These are phyloP conservation scores for Ivindomyrus marchei DNA, from an alignment of 2,113 vertebrate genomes.

Conservation along the genomic window DNA sequence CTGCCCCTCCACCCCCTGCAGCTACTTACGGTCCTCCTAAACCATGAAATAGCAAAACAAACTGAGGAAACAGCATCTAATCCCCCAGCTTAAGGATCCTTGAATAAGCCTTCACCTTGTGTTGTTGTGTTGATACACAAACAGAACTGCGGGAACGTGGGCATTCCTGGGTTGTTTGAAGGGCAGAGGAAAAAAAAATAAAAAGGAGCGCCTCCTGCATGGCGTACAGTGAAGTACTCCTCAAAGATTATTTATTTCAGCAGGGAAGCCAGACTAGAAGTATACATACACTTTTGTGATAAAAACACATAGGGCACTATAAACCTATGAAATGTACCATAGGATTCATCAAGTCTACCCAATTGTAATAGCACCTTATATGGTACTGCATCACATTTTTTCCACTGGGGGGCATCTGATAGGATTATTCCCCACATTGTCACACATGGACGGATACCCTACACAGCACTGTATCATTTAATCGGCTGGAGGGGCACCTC, in stretches of 20 bases:
- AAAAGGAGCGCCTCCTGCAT: neutral
- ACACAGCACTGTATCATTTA: neutral
- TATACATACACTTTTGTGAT: neutral
- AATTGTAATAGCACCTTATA: neutral
- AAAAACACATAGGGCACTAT: neutral
- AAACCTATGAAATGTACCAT: neutral
- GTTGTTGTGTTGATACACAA: neutral
- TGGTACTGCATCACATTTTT: neutral
- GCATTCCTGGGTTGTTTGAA: neutral
- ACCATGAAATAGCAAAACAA: neutral
- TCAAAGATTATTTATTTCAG: neutral
- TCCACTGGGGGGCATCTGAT: neutral
- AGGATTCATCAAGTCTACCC: neutral
- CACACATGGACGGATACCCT: neutral
- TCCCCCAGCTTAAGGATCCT: neutral
- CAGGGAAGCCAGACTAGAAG: neutral
- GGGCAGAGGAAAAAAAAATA: neutral
- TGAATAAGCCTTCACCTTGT: neutral
- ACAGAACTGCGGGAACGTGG: neutral
- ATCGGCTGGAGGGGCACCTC: neutral
- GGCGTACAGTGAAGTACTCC: neutral
- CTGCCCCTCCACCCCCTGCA: neutral
- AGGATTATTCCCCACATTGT: neutral
- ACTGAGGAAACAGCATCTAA: neutral
- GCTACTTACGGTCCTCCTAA: neutral